These are phyloP conservation scores for Pogonocichla stellata DNA, from an alignment of 2,113 vertebrate genomes.

Conservation along the genomic window DNA sequence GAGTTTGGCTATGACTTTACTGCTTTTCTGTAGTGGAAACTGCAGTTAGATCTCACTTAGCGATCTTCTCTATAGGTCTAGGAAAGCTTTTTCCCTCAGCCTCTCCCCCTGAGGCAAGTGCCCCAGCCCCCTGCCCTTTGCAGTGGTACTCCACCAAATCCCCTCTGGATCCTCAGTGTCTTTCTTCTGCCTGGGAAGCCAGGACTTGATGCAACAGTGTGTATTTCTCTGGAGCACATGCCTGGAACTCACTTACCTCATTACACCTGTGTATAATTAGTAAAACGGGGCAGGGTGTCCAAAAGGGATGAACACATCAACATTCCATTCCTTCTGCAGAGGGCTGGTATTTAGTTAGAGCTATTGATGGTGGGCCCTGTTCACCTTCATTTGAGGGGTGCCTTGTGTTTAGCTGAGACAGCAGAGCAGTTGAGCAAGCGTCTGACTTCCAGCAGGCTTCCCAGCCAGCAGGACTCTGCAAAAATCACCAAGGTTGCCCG, in stretches of 20 bases:
- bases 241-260: neutral
- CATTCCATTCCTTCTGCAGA: neutral
- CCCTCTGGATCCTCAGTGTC: neutral
- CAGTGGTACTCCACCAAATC: neutral
- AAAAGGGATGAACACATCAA: neutral
- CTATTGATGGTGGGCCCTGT: neutral
- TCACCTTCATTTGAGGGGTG: neutral
- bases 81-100: neutral
- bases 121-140: neutral
- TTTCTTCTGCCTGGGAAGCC: neutral
- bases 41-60: neutral
- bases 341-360: neutral
- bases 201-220: neutral
- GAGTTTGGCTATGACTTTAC: neutral
- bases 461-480: neutral
- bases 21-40: neutral
- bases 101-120: rapidly evolving
- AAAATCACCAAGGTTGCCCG: neutral
- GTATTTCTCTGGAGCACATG: neutral
- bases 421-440: neutral
- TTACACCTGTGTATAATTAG: rapidly evolving
- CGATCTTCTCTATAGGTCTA: neutral
- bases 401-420: neutral
- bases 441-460: neutral
- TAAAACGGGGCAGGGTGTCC: rapidly evolving